Conservation (phyloP, 2,888 invertebrate species). For the Paralinhomoeus sp. region DNA sequence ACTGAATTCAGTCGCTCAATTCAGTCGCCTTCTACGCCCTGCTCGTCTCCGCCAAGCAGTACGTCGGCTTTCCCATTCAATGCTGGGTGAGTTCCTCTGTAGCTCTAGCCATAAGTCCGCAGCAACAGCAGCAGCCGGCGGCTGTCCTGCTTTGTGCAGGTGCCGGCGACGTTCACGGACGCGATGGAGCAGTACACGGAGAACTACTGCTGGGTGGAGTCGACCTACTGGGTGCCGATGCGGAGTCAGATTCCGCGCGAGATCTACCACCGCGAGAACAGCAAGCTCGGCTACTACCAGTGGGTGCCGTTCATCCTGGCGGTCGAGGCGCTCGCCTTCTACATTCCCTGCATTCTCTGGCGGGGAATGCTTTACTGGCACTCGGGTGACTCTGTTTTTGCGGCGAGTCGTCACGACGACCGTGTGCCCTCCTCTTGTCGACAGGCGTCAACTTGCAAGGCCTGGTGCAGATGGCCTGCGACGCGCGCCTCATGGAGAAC, state of each 20-base stretch:
- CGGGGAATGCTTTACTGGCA: constrained; percentile 25
- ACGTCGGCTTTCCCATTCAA: constrained; percentile 20
- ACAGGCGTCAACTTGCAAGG: constrained; percentile 25
- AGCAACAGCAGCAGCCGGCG: no score
- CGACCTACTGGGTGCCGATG: constrained; percentile 27
- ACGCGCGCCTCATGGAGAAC: constrained; percentile 23
- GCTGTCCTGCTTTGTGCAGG: no score
- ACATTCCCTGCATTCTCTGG: constrained; percentile 25
- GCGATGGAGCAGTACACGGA: constrained; percentile 27
- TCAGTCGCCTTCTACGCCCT: constrained; percentile 23
- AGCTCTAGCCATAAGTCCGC: background rate
- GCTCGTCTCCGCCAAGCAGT: constrained; percentile 24
- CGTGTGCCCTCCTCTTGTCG: background rate
- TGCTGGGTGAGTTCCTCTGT: constrained; percentile 16
- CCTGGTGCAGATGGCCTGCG: constrained; percentile 25
- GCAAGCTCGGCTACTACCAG: constrained; percentile 25
- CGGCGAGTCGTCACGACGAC: no score
- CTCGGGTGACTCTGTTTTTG: constrained; percentile 18
- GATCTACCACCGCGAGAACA: constrained; percentile 23
- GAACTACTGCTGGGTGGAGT: constrained; percentile 20
- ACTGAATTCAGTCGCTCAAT: constrained; percentile 5
- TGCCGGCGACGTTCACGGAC: constrained; percentile 25
- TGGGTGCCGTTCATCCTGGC: constrained; percentile 25
- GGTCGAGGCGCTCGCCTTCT: constrained; percentile 24
- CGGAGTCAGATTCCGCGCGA: constrained; percentile 22